Evolutionary conservation across 2,888 invertebrate species (phyloP), one percentile per base, ranked within the genome.

Genomic region (Heliconius cydno): DNA sequence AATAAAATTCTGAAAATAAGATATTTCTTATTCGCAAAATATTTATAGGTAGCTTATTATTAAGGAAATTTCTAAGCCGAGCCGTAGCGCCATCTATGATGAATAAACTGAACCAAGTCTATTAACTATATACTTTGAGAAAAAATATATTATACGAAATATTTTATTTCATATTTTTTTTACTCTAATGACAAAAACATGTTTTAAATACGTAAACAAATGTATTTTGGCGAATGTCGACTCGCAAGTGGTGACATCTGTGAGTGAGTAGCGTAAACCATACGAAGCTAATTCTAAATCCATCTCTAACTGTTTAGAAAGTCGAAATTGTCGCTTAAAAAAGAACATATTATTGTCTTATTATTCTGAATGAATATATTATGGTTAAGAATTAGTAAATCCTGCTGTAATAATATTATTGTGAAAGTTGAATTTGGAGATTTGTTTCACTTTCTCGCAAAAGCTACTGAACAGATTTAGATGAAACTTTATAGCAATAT

Each of bases 221-320:
- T 25, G 0, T 41, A 38, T 9, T 46, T 46, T 46, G 13, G n/a
- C 15, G 25, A 15, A 41, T 70, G 0, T 25, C n/a, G 5, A 28
- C n/a, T 52, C 30, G 60, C 7, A 15, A 22, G 68, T 28, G 86
- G 85, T 86, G 90, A 87, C 91, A 92, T 88, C 92, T 92, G 83
- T 84, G 80, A 75, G 63, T 68, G 81, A 81, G 81, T 84, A 83
- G 82, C 70, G 34, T 57, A 68, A 68, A 34, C 34, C 19, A n/a
- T 22, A 25, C 5, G 7, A 0, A 68, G n/a, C 41, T n/a, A 46
- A 28, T 41, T 41, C 25, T 70, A 41, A 38, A 7, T 7, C 15
- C 41, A 1, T 9, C 25, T 25, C 28, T 25, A 2, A 28, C 2
- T 7, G 15, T 3, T 28, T 28, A 60, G 12, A 12, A 4, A 60